Evolutionary conservation across 2,888 invertebrate species (phyloP), one percentile per base, ranked within the genome.

Genomic region (Thelaira solivaga): DNA sequence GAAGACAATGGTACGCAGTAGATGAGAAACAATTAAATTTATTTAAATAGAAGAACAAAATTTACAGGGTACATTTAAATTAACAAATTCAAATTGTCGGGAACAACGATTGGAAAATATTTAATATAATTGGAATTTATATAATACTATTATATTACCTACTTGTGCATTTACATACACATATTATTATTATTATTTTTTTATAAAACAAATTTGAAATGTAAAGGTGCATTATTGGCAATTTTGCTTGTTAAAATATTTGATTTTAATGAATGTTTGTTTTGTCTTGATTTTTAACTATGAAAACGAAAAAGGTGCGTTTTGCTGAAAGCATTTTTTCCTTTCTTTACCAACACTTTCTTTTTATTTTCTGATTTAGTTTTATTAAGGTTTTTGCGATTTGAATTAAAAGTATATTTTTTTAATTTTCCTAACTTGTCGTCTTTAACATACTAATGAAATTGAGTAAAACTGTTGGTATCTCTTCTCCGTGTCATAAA

Each of bases 1-100:
- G 90, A 96, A 96, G 90, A 92, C 92, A 76, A 92, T 92, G 92
- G 92, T 92, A 86, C 67, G 74, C 67, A 84, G 86, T 78, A 71
- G 51, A 71, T 29, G 49, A 64, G 64, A 43, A 53, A 51, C 45
- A 51, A 16, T 24, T 26, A 41, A 1, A 34, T 59, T 16, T 39
- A 29, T 24, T 31, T 47, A 16, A 55, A 20, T 8, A 4, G 6
- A 41, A 24, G 39, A 20, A 13, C 39, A 22, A 26, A 43, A 31
- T 51, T 18, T 22, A 29, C 45, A 29, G 24, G 22, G 43, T 18
- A 34, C 26, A 22, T 6, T 31, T 31, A 31, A 57, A 31, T 49
- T 18, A 39, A 36, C 18, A 8, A 18, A 6, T 22, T n/a, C 5
- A 34, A 55, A 47, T 29, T 36, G 18, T 36, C 13, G 26, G 18